Percentiles rank a stretch among this genome's conserved stretches.
phyloP scores from a whole-genome alignment of 2,797 vertebrate species.

The Clarias platycephalus region DNA sequence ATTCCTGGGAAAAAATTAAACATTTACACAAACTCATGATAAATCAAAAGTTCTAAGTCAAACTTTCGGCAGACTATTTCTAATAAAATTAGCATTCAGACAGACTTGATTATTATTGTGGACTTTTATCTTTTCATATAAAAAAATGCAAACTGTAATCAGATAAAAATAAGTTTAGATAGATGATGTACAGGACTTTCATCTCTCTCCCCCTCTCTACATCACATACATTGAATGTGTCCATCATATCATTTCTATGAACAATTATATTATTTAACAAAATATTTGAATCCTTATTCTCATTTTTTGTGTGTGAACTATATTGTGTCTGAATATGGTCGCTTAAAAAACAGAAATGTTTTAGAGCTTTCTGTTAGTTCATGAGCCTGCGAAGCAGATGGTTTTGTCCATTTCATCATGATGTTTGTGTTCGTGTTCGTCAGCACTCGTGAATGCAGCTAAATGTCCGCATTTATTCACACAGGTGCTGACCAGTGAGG shows the following conservation, averaged over 20 bases:
- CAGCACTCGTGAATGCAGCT: slow-evolving; percentile 41
- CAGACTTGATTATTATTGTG: background rate
- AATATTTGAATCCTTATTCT: background rate
- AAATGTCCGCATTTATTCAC: slow-evolving; percentile 29
- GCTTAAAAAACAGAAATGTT: background rate
- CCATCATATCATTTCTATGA: background rate
- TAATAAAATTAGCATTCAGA: background rate
- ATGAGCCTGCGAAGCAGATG: background rate
- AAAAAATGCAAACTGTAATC: slow-evolving; percentile 4
- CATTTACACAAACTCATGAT: background rate
- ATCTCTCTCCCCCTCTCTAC: background rate
- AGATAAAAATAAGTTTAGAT: background rate
- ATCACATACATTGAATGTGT: background rate
- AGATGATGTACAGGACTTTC: background rate
- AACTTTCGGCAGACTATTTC: background rate
- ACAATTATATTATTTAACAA: background rate
- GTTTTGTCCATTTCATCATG: background rate
- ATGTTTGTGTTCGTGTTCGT: background rate
- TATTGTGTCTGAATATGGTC: no score
- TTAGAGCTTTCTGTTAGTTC: no score
- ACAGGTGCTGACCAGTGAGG: slow-evolving; percentile 6
- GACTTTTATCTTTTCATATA: background rate
- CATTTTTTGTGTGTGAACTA: no score
- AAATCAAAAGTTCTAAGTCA: background rate
- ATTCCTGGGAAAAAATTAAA: no score